phyloP scores from a whole-genome alignment of 1,140 invertebrate genomes.

The Ctenoplectra terminalis region DNA sequence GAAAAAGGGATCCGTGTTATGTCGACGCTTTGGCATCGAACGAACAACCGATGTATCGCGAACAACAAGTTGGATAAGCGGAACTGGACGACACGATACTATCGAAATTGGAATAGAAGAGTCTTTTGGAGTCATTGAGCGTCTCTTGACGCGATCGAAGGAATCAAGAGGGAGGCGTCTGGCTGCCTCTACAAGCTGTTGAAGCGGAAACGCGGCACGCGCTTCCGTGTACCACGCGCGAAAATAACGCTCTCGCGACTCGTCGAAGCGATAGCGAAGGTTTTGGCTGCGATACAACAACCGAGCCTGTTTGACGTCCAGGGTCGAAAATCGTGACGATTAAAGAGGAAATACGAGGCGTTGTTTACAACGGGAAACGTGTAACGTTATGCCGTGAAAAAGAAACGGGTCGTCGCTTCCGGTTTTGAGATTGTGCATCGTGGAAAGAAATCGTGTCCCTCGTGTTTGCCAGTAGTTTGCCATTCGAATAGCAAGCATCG shows the following conservation, averaged over 20 bases:
- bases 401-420: not conserved
- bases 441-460: not conserved
- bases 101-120: too few relatives aligned
- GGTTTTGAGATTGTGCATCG: not conserved
- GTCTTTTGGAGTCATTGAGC: too few relatives aligned
- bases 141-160: too few relatives aligned
- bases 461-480: not conserved
- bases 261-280: not conserved
- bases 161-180: too few relatives aligned
- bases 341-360: not conserved
- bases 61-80: not conserved
- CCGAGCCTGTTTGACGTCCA: not conserved
- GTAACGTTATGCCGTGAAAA: too few relatives aligned
- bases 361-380: not conserved
- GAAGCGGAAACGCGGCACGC: not conserved
- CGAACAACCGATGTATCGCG: not conserved
- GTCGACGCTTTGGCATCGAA: conserved; percentile 10
- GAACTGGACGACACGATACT: too few relatives aligned
- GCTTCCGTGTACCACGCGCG: conserved; percentile 18
- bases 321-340: not conserved
- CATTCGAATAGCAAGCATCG: not conserved
- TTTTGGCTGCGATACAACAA: conserved; percentile 13
- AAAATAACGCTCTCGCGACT: conserved; percentile 19
- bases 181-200: conserved; percentile 3
- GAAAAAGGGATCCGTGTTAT: not conserved